These are phyloP conservation scores for Epinotia brunnichana DNA, from an alignment of 2,888 invertebrate genomes.

Conservation along the genomic window DNA sequence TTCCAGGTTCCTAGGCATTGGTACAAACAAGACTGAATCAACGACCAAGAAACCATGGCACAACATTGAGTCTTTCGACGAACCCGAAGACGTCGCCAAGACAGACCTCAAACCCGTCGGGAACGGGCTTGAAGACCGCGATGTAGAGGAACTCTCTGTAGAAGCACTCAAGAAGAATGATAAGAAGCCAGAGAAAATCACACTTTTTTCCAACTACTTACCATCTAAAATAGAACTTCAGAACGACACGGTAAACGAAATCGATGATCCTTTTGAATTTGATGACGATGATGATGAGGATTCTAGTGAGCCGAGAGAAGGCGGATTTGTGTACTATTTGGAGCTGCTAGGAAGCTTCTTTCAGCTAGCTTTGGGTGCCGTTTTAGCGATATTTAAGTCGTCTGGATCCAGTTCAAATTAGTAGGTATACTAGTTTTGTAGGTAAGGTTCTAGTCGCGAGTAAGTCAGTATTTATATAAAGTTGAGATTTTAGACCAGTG, in stretches of 20 bases:
- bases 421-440: not conserved
- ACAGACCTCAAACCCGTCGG: conserved; percentile 55
- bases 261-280: conserved; percentile 47
- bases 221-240: conserved; percentile 52
- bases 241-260: conserved; percentile 45
- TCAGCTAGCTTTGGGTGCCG: conserved; percentile 68
- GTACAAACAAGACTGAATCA: conserved; percentile 53
- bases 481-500: not conserved
- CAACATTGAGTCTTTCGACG: conserved; percentile 65
- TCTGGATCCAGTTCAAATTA: conserved; percentile 36
- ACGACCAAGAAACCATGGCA: conserved; percentile 58
- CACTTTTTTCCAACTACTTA: conserved; percentile 65
- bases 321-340: conserved; percentile 62
- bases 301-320: conserved; percentile 52
- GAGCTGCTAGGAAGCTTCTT: conserved; percentile 69
- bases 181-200: conserved; percentile 74
- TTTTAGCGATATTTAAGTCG: conserved; percentile 61
- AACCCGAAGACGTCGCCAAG: conserved; percentile 55
- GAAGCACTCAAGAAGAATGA: conserved; percentile 61
- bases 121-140: conserved; percentile 64
- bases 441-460: conserved; percentile 26
- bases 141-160: conserved; percentile 70
- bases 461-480: conserved; percentile 33
- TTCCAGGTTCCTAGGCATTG: conserved; percentile 70
- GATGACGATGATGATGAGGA: conserved; percentile 45